phyloP scores from a whole-genome alignment of 2,797 vertebrate genomes.

The Menidia menidia region DNA sequence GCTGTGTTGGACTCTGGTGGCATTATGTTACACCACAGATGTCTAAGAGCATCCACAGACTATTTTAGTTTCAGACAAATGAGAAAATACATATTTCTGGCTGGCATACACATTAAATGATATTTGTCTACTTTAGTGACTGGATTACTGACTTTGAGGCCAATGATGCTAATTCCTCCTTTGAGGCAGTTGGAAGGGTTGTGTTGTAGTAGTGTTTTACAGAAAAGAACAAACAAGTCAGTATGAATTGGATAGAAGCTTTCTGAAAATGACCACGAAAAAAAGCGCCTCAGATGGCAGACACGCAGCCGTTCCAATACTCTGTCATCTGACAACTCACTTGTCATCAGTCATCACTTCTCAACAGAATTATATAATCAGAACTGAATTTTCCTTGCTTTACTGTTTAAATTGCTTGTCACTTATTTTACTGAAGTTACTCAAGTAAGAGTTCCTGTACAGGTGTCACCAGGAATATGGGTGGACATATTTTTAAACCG shows the following conservation, averaged over 20 bases:
- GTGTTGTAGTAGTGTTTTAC: not conserved
- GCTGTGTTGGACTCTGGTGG: no score
- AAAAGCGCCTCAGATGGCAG: slow-evolving; percentile 5
- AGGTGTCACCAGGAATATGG: slow-evolving; percentile 35
- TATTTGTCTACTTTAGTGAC: not conserved
- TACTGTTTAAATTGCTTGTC: slow-evolving; percentile 16
- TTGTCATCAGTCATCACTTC: no score
- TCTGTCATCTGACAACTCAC: not conserved
- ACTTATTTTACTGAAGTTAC: slow-evolving; percentile 12
- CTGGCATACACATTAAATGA: not conserved
- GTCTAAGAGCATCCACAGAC: no score
- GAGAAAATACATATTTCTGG: not conserved
- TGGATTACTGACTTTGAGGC: slow-evolving; percentile 10
- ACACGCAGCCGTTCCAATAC: slow-evolving; percentile 3
- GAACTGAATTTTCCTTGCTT: not conserved
- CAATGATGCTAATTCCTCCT: slow-evolving; percentile 13
- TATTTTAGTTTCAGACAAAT: not conserved
- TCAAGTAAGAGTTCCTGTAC: slow-evolving; percentile 31
- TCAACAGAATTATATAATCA: not conserved
- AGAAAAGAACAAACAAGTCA: not conserved
- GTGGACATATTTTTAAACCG: slow-evolving; percentile 37
- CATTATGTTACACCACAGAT: no score
- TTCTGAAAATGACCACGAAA: not conserved
- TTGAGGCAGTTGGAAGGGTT: slow-evolving; percentile 1
- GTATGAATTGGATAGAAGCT: not conserved